Evolutionary conservation across 2,113 vertebrate genomes (phyloP).

Genomic region (Catharus fuscescens): DNA sequence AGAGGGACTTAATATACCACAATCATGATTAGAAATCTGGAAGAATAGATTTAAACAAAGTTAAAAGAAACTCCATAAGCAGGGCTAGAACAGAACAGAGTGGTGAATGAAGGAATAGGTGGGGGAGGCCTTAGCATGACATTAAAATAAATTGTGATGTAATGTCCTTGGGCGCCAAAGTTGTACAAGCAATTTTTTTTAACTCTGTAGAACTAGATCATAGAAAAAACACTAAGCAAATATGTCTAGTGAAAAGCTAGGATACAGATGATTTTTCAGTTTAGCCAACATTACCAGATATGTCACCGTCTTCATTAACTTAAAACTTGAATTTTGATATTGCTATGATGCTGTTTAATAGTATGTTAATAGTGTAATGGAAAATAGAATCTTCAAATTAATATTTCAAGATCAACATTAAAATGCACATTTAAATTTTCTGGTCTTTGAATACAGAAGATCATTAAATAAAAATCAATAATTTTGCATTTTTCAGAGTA

Average conservation of each 20-base stretch:
- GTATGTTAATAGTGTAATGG: neutral
- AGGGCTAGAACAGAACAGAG: neutral
- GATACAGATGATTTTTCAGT: neutral
- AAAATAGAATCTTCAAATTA: neutral
- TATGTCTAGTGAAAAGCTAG: neutral
- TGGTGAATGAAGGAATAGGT: neutral
- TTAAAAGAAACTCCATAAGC: neutral
- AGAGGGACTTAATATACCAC: neutral
- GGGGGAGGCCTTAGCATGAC: neutral
- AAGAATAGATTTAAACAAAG: slow-evolving; percentile 4
- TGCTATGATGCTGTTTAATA: neutral
- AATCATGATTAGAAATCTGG: neutral
- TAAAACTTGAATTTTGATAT: neutral
- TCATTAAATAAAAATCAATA: neutral
- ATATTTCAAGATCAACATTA: neutral
- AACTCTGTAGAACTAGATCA: neutral
- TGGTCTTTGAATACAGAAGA: neutral
- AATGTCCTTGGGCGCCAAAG: neutral
- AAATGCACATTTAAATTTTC: neutral
- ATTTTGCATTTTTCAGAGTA: neutral
- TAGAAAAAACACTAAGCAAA: neutral
- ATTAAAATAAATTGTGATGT: neutral
- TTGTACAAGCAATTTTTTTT: neutral
- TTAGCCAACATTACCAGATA: neutral
- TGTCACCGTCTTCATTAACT: neutral